Evolutionary conservation across 1,140 invertebrate species (phyloP), one percentile per base, ranked within the genome.

Genomic region (Eupristina koningsbergeri): DNA sequence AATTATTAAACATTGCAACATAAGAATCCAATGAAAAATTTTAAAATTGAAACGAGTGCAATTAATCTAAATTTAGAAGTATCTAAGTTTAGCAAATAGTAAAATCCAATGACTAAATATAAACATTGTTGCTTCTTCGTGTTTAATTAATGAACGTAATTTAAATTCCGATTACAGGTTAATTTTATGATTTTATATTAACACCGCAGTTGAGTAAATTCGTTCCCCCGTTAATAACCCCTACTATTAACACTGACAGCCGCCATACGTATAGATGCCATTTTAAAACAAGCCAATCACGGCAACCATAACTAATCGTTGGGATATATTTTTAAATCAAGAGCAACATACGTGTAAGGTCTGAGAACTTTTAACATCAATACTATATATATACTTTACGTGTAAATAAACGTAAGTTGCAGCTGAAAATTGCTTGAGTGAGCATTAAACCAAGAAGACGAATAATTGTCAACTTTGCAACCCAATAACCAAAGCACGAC

Each of bases 131-230:
- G 36, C 36, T 67, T 67, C 36, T 17, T 67, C 64, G 5, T 34
- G 15, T 34, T n/a, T 64, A 9, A 17, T 36, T 67, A 36, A 19
- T 39, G 36, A 11, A n/a, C 22, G 36, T 67, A 41, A 71, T 71
- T 39, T 39, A 39, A 69, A 69, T 36, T 39, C 8, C 34, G 39
- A 69, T 36, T 69, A 31, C 34, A 39, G 36, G 34, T 39, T 1
- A 41, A 71, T n/a, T 22, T 71, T 41, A 36, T n/a, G n/a, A 41
- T 71, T 71, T 41, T 39, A 41, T 41, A 71, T 71, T 26, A 71
- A 71, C 41, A 41, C 36, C 22, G 22, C 19, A 71, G n/a, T 41
- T n/a, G 22, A 71, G 22, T n/a, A 26, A 36, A 9, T n/a, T 41
- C 6, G 0, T 26, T 41, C 36, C 36, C 36, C 22, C 8, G 17